Conservation (phyloP, 2,113 vertebrate species). For the Podarcis raffonei region DNA sequence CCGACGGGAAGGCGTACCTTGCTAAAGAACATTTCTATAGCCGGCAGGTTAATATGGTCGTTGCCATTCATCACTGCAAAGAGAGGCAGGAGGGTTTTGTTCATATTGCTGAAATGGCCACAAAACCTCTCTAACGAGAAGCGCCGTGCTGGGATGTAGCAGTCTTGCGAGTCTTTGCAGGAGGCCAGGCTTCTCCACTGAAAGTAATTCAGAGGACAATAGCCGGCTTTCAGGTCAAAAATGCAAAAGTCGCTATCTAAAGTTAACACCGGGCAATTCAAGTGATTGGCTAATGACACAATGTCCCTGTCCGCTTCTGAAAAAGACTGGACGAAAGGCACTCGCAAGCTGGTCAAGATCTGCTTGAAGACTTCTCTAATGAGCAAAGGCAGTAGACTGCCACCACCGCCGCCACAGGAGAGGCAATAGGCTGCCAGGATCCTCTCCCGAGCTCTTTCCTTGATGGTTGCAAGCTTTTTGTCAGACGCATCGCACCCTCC, state of each 20-base stretch:
- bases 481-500: constrained; percentile 87
- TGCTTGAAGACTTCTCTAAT: constrained; percentile 85
- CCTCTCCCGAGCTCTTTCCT: constrained; percentile 80
- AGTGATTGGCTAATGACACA: constrained; percentile 87
- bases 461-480: constrained; percentile 86
- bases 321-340: constrained; percentile 87
- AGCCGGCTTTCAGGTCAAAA: constrained; percentile 88
- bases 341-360: constrained; percentile 76
- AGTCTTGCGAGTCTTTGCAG: constrained; percentile 55
- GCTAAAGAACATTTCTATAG: constrained; percentile 74
- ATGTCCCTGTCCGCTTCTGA: constrained; percentile 93
- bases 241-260: constrained; percentile 95
- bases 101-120: constrained; percentile 75
- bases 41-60: constrained; percentile 77
- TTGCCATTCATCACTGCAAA: constrained; percentile 89
- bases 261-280: constrained; percentile 90
- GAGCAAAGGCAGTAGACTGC: constrained; percentile 84
- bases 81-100: constrained; percentile 82
- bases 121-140: constrained; percentile 82
- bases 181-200: constrained; percentile 81
- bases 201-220: constrained; percentile 84
- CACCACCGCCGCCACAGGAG: constrained; percentile 72
- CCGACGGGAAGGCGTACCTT: constrained; percentile 46
- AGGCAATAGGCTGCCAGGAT: constrained; percentile 82
- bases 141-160: constrained; percentile 80